Conservation (phyloP, 2,113 vertebrate species). For the Oxyura jamaicensis region DNA sequence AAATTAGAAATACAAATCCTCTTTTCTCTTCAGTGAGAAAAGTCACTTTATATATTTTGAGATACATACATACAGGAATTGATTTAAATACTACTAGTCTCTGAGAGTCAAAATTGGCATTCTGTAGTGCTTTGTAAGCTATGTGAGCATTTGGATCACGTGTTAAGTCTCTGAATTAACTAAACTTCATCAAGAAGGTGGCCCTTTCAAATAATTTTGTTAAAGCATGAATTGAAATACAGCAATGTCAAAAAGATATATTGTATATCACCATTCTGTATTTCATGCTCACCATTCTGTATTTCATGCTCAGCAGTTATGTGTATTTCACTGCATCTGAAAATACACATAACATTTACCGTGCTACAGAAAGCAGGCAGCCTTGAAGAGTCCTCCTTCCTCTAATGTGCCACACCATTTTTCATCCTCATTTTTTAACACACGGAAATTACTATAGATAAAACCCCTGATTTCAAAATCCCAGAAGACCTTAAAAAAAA, state of each 20-base stretch:
- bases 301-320: neutral
- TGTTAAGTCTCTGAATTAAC: neutral
- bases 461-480: neutral
- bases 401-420: neutral
- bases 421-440: neutral
- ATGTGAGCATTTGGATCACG: neutral
- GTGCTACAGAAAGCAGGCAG: neutral
- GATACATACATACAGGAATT: neutral
- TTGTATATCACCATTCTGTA: neutral
- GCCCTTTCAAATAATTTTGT: neutral
- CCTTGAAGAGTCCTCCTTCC: neutral
- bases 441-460: neutral
- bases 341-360: neutral
- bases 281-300: neutral
- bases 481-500: neutral
- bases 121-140: neutral
- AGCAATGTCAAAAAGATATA: neutral
- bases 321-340: neutral
- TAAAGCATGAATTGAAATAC: neutral
- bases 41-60: neutral
- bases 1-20: neutral
- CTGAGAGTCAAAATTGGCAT: neutral
- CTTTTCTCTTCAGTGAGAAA: too few relatives aligned
- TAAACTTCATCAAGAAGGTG: neutral
- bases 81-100: neutral